Evolutionary conservation across 2,797 vertebrate genomes (phyloP).

Genomic region (Gymnodraco acuticeps): DNA sequence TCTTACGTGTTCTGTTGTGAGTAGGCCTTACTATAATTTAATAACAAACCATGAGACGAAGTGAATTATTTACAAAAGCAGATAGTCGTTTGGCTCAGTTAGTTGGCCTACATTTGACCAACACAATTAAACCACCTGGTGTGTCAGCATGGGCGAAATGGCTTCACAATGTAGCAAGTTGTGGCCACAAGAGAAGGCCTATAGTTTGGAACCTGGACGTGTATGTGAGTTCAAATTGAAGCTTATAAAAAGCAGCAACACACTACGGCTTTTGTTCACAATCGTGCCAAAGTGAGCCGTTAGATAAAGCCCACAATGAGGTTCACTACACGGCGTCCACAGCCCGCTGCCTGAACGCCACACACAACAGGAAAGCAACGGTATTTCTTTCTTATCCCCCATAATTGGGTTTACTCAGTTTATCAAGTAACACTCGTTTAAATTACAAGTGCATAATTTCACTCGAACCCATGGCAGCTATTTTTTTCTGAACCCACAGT

Average conservation of each 20-base stretch:
- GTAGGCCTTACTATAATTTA: constrained; percentile 12
- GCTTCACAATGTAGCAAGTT: constrained; percentile 65
- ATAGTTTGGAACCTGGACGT: constrained; percentile 31
- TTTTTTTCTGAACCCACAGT: constrained; percentile 55
- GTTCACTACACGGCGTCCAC: constrained; percentile 59
- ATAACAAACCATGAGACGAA: background rate
- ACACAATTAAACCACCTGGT: constrained; percentile 84
- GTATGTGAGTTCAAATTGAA: constrained; percentile 41
- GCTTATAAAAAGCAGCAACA: constrained; percentile 31
- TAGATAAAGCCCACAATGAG: constrained; percentile 49
- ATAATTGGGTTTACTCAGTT: constrained; percentile 52
- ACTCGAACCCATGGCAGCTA: constrained; percentile 41
- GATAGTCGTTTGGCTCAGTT: constrained; percentile 50
- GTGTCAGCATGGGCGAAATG: constrained; percentile 74
- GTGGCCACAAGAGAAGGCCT: constrained; percentile 51
- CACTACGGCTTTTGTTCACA: constrained; percentile 9
- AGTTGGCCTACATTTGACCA: constrained; percentile 81
- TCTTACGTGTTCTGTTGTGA: background rate
- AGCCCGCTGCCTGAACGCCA: constrained; percentile 40
- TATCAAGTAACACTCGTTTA: constrained; percentile 34
- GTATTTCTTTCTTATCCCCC: constrained; percentile 29
- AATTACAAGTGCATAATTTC: constrained; percentile 36
- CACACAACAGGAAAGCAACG: constrained; percentile 34
- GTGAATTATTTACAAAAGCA: constrained; percentile 18
- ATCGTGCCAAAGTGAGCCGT: constrained; percentile 47